Percentiles rank a stretch among this genome's conserved stretches.
phyloP scores from a whole-genome alignment of 2,888 invertebrate species.

The Halocaridina rubra region DNA sequence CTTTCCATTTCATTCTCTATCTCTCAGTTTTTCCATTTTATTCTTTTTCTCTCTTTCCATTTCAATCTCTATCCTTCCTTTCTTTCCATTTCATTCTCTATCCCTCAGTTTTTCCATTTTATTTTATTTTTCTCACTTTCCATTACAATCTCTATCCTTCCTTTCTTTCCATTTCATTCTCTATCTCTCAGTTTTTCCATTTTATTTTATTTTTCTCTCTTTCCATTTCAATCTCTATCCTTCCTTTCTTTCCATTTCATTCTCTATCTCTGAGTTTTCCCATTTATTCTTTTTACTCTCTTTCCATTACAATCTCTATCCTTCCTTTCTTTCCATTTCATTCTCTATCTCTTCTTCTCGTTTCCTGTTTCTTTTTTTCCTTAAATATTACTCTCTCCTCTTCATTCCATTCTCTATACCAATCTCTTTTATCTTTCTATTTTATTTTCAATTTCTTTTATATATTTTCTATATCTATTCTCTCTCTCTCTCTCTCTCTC shows the following conservation, averaged over 20 bases:
- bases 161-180: not conserved
- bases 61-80: not conserved
- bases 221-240: not conserved
- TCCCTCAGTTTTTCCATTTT: not conserved
- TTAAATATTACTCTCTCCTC: not conserved
- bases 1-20: not conserved
- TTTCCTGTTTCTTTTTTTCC: not conserved
- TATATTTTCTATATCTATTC: too few relatives aligned
- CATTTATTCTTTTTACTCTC: not conserved
- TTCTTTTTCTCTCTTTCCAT: not conserved
- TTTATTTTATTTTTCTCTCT: too few relatives aligned
- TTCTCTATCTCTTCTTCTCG: not conserved
- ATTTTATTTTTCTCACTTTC: not conserved
- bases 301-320: not conserved
- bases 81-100: not conserved
- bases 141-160: not conserved
- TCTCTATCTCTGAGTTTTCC: not conserved
- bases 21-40: too few relatives aligned
- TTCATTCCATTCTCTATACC: too few relatives aligned
- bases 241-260: not conserved
- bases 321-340: not conserved
- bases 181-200: too few relatives aligned
- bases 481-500: not conserved
- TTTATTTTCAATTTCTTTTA: too few relatives aligned
- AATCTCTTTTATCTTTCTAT: too few relatives aligned